These are phyloP conservation scores for Haemorhous mexicanus DNA, from an alignment of 2,113 vertebrate species.

Conservation along the genomic window DNA sequence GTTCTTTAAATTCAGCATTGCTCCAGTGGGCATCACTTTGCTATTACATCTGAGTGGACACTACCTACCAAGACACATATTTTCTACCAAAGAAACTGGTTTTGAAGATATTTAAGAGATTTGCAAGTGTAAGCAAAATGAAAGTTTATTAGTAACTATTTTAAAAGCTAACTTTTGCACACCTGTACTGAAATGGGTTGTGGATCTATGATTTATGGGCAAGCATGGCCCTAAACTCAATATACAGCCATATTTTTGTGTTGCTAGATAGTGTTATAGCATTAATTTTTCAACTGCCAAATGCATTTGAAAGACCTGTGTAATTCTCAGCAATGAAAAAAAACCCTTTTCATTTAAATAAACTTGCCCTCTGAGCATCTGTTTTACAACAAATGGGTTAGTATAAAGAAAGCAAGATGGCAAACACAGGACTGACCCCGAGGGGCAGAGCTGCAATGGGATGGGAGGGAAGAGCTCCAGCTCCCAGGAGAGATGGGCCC, in stretches of 20 bases:
- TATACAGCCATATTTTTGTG: background rate
- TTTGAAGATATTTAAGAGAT: slow-evolving; percentile 28
- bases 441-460: background rate
- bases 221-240: background rate
- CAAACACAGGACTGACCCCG: background rate
- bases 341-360: background rate
- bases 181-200: background rate
- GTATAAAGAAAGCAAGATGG: background rate
- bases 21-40: background rate
- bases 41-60: background rate
- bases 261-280: background rate
- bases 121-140: background rate
- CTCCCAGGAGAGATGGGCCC: background rate
- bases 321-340: background rate
- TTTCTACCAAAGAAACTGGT: slow-evolving; percentile 1
- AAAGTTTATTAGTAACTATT: background rate
- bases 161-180: slow-evolving; percentile 33
- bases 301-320: background rate
- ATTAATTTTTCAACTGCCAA: background rate
- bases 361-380: background rate
- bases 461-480: background rate
- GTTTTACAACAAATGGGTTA: background rate
- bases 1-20: background rate
- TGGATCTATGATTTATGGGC: background rate
- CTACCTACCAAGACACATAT: background rate